Base-by-base conservation (phyloP, 2,888 invertebrate genomes). In the Opisthograptis luteolata region DNA sequence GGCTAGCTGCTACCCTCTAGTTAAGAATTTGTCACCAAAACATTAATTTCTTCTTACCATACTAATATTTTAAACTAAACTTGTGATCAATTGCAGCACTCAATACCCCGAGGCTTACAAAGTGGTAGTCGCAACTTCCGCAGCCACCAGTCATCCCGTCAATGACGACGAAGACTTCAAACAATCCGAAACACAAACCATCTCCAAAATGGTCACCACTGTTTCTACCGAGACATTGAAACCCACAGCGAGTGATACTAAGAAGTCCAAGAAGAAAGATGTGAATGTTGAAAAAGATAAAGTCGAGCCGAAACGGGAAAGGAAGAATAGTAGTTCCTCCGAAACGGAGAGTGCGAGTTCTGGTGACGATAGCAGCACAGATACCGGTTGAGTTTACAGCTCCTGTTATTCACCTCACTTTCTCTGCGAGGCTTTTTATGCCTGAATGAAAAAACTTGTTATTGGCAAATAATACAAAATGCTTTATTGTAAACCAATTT, bases 51-150 rank as follows among this genome's bases (percentile, higher is more conserved):
- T n/a, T n/a, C n/a, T n/a, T n/a, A n/a, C n/a, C n/a, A n/a, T n/a
- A n/a, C n/a, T n/a, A n/a, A n/a, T n/a, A n/a, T n/a, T n/a, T n/a
- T n/a, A n/a, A n/a, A n/a, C n/a, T n/a, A n/a, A n/a, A n/a, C 2
- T 13, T 13, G 30, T 39, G 35, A 47, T 3, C 7, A 34, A 50
- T 78, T 85, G 14, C 79, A 92, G 92, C 48, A 79, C 89, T 1
- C 94, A 95, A 70, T 94, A 94, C 70, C 94, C 94, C 1, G 92
- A 93, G 47, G 94, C 94, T 1, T 94, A 93, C 75, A 93, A 93
- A 55, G 82, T 91, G 48, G 94, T 94, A 0, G 83, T 92, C 44
- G 79, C 91, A 34, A 87, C 90, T 2, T 91, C 92, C 35, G 76
- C 85, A 31, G 83, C 87, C 0, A 91, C 71, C 80, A 86, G 64